A percentile compares a stretch with the other conserved stretches of the same genome.
These are phyloP conservation scores for Pygmarrhopalites habei DNA, from an alignment of 1,140 invertebrate genomes.

Conservation along the genomic window DNA sequence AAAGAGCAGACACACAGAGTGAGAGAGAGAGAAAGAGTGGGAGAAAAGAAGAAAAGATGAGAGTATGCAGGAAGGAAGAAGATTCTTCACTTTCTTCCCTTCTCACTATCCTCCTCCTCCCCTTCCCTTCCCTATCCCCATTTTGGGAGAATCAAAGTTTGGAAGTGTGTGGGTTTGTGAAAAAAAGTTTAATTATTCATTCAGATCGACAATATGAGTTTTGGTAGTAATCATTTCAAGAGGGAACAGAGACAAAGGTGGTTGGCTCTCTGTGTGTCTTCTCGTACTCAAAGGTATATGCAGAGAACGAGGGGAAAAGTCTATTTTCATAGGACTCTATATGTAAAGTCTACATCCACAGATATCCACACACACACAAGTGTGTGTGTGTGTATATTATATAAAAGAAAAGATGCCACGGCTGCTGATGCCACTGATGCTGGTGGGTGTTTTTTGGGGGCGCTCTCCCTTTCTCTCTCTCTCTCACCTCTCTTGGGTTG, in stretches of 20 bases:
- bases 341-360: too few species aligned
- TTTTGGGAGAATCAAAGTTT: slow-evolving; percentile 20
- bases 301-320: too few species aligned
- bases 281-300: too few species aligned
- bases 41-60: slow-evolving; percentile 8
- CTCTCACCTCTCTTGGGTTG: too few species aligned
- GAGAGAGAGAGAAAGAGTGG: slow-evolving; percentile 11
- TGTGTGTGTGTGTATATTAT: too few species aligned
- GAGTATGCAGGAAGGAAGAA: slow-evolving; percentile 8
- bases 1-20: slow-evolving; percentile 9
- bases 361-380: too few species aligned
- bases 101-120: background rate
- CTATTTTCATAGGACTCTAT: too few species aligned
- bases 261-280: too few species aligned
- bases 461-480: too few species aligned
- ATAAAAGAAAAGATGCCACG: too few species aligned
- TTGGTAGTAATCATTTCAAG: slow-evolving; percentile 4
- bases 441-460: background rate
- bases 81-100: background rate
- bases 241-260: too few species aligned
- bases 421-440: background rate
- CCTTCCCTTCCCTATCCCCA: background rate
- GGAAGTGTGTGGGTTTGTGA: too few species aligned
- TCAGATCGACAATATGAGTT: slow-evolving; percentile 9
- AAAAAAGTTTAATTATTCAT: slow-evolving; percentile 27